phyloP scores from a whole-genome alignment of 2,113 vertebrate genomes.

The Morone chrysops region DNA sequence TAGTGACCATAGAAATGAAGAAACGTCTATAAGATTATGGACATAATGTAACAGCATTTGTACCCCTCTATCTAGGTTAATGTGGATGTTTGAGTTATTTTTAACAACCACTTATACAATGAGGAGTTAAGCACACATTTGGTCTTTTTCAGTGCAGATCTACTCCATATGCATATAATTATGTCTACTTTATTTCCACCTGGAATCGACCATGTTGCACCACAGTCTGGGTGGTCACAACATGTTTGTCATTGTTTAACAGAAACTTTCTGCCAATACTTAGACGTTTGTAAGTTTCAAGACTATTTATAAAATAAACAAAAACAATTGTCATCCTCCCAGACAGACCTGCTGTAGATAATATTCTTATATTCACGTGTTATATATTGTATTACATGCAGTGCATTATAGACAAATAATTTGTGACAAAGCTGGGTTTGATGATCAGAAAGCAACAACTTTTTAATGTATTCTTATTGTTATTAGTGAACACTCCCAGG shows the following conservation, averaged over 20 bases:
- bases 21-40: conserved; percentile 15
- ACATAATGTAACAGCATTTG: not conserved
- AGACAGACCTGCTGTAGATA: not conserved
- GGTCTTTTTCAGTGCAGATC: not conserved
- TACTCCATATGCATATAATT: not conserved
- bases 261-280: not conserved
- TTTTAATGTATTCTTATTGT: not conserved
- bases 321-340: not conserved
- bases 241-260: not conserved
- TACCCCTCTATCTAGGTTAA: not conserved
- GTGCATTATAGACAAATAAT: not conserved
- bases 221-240: not conserved
- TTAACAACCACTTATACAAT: not conserved
- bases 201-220: not conserved
- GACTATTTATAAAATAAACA: not conserved
- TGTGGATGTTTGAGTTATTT: not conserved
- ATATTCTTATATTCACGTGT: not conserved
- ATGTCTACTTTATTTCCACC: not conserved
- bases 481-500: not conserved
- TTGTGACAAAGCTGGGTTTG: not conserved
- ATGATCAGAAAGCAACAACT: not conserved
- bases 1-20: conserved; percentile 33
- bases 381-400: not conserved
- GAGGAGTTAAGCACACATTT: not conserved
- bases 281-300: not conserved